Evolutionary conservation across 1,140 invertebrate species (phyloP), one percentile per base, ranked within the genome.

Genomic region (Chrysopa pallens): DNA sequence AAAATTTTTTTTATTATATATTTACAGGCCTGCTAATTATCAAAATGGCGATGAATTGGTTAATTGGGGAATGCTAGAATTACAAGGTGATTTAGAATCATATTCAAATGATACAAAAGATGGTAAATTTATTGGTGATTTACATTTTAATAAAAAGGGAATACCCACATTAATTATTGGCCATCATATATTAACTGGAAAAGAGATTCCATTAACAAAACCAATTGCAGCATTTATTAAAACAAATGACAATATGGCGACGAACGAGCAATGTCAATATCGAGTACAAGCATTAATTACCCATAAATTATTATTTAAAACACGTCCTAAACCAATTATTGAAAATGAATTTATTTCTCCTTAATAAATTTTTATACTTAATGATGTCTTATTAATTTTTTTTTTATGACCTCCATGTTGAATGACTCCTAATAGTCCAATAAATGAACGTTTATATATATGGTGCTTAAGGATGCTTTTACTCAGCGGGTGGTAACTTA

Each of bases 141-240:
- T 92, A 5, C 78, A 83, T 55, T 90, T 77, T 57, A 76, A 73
- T 35, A 77, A 76, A 57, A 70, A 73, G 55, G 80, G 80, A 42
- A 81, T 75, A 48, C 83, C 73, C 17, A 70, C 90, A 8, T 62
- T 94, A 0, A 84, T 94, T n/a, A 84, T 95, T 43, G 91, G 91
- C 0, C 87, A 93, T 62, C 89, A 94, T 53, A 80, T 95, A 36
- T 63, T 96, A 11, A 78, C 83, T 57, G 91, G 91, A 6, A 89
- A 92, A 61, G 75, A 87, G 52, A 62, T 74, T 6, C 71, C 72
- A 40, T 59, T 96, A 35, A 80, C 89, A 17, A 90, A 90, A 57
- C 88, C 88, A 0, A 77, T 90, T 54, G 13, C 14, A 29, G n/a
- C 6, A 40, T 50, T 15, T 51, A 55, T 42, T 40, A 48, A 8